Evolutionary conservation across 2,888 invertebrate species (phyloP), one percentile per base, ranked within the genome.

Genomic region (Aporophyla nigra): DNA sequence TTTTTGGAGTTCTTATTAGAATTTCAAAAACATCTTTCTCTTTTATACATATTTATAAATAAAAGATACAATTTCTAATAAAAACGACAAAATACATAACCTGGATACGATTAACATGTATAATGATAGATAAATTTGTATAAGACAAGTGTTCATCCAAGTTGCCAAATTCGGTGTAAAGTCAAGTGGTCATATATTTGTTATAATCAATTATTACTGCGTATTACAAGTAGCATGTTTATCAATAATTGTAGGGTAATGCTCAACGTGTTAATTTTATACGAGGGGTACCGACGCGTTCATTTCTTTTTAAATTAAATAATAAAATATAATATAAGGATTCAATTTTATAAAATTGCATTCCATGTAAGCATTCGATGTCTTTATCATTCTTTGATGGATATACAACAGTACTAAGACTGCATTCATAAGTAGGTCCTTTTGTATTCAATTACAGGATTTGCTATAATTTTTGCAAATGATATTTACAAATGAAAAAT

Each of bases 131-230:
- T 89, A 87, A 33, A 87, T 86, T 59, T 85, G 65, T 81, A 54
- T 91, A 93, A 92, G 92, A 91, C 84, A 91, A 92, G 96, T 96
- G 96, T 96, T 96, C 95, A 96, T 95, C 91, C 93, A 93, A 91
- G 95, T 94, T 96, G 96, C 96, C 96, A 96, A 96, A 96, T 95
- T 96, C 92, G 92, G 89, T 95, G 93, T 96, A 94, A 93, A 93
- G 91, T 92, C 77, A 79, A 78, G 92, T 92, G 92, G 93, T 94
- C 92, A 93, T 93, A 92, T 92, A 90, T 94, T 93, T 93, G 93
- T 92, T 95, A 92, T 93, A 92, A 92, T 93, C 94, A 93, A 95
- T 94, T 93, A 94, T 93, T 93, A 94, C 90, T 92, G 91, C 92
- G 91, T 93, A 94, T 91, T 92, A 91, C 90, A 90, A 93, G 94